These are phyloP conservation scores for Apodemus agrarius DNA, from an alignment of 2,797 vertebrate genomes.

Conservation along the genomic window DNA sequence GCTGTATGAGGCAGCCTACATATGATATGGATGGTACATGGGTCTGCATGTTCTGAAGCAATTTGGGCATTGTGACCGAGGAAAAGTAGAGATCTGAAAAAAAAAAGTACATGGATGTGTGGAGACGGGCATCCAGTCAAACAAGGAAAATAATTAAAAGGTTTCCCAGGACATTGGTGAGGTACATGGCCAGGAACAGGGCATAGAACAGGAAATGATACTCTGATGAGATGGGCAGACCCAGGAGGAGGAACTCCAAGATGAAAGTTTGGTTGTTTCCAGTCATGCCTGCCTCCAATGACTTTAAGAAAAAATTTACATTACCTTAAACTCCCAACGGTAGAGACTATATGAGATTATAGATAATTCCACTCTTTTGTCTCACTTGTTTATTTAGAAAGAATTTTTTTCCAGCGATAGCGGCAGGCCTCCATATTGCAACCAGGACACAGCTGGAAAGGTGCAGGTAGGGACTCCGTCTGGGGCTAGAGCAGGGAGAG, in stretches of 20 bases:
- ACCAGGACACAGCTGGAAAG: too few species aligned
- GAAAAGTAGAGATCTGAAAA: conserved; percentile 76
- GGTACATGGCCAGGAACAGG: neutral
- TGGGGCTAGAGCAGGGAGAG: too few species aligned
- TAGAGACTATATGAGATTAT: neutral
- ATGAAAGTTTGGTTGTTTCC: conserved; percentile 12
- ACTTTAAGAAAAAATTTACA: neutral
- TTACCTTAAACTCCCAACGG: neutral
- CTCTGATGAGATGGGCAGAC: neutral
- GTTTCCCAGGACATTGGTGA: neutral
- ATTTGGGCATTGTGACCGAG: conserved; percentile 57
- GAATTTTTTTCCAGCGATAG: too few species aligned
- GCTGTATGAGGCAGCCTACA: conserved; percentile 83
- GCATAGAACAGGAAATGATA: conserved; percentile 53
- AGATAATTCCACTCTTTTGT: neutral
- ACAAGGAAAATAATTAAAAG: neutral
- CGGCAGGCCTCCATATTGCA: too few species aligned
- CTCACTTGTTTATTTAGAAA: neutral
- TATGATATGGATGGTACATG: conserved; percentile 59
- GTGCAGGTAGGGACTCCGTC: too few species aligned
- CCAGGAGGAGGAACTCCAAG: conserved; percentile 67
- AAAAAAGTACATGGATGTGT: conserved; percentile 75
- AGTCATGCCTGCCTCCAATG: neutral
- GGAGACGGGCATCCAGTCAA: conserved; percentile 50
- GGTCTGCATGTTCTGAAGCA: conserved; percentile 62